Conservation (phyloP, 2,113 vertebrate species). For the Balaenoptera acutorostrata region DNA sequence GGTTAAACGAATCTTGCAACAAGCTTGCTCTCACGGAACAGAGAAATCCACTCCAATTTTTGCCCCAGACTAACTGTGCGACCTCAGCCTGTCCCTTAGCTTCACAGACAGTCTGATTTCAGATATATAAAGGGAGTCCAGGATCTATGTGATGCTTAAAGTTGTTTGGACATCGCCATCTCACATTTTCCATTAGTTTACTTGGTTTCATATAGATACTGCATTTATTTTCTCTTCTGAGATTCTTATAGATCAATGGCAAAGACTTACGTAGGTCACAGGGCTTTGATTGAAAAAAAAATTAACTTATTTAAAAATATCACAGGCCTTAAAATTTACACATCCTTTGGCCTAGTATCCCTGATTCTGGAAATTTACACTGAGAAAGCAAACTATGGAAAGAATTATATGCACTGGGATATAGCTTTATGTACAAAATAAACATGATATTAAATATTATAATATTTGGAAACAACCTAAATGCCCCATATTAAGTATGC, state of each 20-base stretch:
- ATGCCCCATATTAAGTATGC: not conserved
- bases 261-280: not conserved
- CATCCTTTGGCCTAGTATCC: not conserved
- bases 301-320: not conserved
- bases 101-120: not conserved
- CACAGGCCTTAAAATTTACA: not conserved
- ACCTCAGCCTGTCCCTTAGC: not conserved
- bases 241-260: not conserved
- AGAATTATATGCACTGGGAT: not conserved
- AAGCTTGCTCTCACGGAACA: not conserved
- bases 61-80: not conserved
- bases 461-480: not conserved
- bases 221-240: not conserved
- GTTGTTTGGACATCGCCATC: not conserved
- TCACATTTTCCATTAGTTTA: not conserved
- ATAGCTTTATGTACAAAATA: not conserved
- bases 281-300: not conserved
- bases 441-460: not conserved
- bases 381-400: not conserved
- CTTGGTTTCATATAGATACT: not conserved
- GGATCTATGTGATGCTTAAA: not conserved
- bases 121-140: not conserved
- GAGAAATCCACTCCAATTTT: not conserved
- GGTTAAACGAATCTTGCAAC: not conserved
- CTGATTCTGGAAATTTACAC: conserved; percentile 8